phyloP scores from a whole-genome alignment of 2,797 vertebrate species.

The Oceanodroma leucorhoa region DNA sequence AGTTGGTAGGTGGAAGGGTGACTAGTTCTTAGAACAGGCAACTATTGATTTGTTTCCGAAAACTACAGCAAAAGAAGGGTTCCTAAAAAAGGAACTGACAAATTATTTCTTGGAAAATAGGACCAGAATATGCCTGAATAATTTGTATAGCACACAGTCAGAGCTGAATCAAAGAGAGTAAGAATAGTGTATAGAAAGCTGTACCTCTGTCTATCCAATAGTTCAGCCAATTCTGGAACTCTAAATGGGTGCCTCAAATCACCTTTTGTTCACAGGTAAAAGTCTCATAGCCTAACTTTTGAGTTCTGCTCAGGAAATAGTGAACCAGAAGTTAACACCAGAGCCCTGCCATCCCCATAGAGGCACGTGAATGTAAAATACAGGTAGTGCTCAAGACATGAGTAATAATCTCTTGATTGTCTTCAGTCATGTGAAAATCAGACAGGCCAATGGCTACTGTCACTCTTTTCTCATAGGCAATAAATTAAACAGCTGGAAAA shows the following conservation, averaged over 20 bases:
- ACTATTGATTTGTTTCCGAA: background rate
- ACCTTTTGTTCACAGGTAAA: background rate
- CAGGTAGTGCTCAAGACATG: background rate
- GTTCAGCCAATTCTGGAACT: background rate
- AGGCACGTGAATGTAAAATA: background rate
- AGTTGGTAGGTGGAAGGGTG: fast-evolving
- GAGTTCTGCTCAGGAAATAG: background rate
- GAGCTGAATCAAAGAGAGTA: background rate
- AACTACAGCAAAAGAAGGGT: background rate
- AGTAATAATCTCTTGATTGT: background rate
- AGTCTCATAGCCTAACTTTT: background rate
- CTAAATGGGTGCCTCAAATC: background rate
- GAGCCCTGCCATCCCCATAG: background rate
- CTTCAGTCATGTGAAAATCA: background rate
- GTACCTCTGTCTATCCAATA: background rate
- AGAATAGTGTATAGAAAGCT: background rate
- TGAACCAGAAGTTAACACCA: background rate
- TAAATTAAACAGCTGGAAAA: background rate
- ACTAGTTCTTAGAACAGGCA: background rate
- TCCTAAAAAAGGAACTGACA: background rate
- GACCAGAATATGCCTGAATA: background rate
- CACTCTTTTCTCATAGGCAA: background rate
- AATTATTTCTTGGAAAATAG: background rate
- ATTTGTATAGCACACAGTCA: background rate
- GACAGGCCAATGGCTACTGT: background rate